Percentiles rank a stretch among this genome's conserved stretches.
These are phyloP conservation scores for Myotis pilosus DNA, from an alignment of 2,797 vertebrate genomes.

Conservation along the genomic window DNA sequence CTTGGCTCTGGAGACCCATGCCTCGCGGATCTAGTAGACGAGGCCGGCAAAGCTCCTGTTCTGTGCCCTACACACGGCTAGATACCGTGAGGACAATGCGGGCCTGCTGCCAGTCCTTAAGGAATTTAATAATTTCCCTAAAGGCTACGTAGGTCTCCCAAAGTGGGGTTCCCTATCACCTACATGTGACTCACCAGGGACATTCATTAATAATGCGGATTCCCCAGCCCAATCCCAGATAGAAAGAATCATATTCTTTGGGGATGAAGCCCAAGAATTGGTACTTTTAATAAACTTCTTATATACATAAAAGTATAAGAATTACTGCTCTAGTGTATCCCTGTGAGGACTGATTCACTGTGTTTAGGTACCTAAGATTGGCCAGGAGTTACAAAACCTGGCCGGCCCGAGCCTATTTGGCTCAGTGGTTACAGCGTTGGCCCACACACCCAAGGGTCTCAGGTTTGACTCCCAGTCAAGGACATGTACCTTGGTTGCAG, in stretches of 20 bases:
- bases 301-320: background rate
- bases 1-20: background rate
- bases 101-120: background rate
- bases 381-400: background rate
- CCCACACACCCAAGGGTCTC: no score
- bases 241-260: background rate
- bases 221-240: background rate
- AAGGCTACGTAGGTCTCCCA: background rate
- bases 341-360: background rate
- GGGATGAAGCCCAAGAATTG: background rate
- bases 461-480: no score
- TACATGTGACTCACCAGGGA: background rate
- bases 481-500: no score
- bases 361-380: conserved; percentile 18
- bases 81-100: background rate
- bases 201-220: background rate
- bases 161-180: background rate
- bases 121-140: background rate
- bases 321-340: background rate
- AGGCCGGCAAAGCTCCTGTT: background rate
- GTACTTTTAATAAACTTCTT: conserved; percentile 1
- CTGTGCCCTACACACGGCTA: background rate
- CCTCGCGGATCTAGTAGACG: background rate
- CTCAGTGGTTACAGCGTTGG: no score
- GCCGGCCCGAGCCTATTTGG: no score